A percentile compares a stretch with the other conserved stretches of the same genome.
phyloP scores from a whole-genome alignment of 2,888 invertebrate genomes.

The Unio pictorum region DNA sequence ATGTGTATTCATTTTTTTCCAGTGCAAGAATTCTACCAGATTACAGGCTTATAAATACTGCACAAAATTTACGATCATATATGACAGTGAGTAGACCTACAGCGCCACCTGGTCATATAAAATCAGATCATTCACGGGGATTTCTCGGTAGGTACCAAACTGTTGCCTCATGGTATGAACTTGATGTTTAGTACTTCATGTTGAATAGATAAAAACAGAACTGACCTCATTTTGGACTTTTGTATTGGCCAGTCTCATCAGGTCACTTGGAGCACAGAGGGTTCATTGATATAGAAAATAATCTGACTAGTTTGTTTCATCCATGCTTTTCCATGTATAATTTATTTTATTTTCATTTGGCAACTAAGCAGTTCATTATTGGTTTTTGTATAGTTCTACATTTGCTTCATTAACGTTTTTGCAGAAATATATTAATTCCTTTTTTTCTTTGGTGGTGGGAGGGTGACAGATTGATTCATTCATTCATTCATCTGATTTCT shows the following conservation, averaged over 20 bases:
- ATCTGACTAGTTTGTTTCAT: too few relatives aligned
- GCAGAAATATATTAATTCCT: background rate
- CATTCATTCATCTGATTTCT: background rate
- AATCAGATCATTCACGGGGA: background rate
- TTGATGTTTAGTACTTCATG: too few relatives aligned
- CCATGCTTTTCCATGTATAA: too few relatives aligned
- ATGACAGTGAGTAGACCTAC: constrained; percentile 65
- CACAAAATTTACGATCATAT: constrained; percentile 63
- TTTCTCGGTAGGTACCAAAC: background rate
- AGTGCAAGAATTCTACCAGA: constrained; percentile 56
- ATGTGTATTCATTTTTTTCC: constrained; percentile 9
- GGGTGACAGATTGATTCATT: background rate
- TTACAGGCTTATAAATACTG: constrained; percentile 62
- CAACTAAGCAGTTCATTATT: background rate
- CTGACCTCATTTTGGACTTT: too few relatives aligned
- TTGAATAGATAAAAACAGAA: too few relatives aligned
- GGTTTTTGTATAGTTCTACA: background rate
- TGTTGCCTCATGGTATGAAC: too few relatives aligned
- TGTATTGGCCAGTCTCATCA: too few relatives aligned
- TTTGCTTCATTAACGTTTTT: background rate
- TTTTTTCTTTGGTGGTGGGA: background rate
- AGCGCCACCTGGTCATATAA: constrained; percentile 35
- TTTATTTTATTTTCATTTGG: too few relatives aligned
- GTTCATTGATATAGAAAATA: too few relatives aligned
- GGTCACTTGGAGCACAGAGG: too few relatives aligned